These are phyloP conservation scores for Brachylomia viminalis DNA, from an alignment of 2,888 invertebrate species.

Conservation along the genomic window DNA sequence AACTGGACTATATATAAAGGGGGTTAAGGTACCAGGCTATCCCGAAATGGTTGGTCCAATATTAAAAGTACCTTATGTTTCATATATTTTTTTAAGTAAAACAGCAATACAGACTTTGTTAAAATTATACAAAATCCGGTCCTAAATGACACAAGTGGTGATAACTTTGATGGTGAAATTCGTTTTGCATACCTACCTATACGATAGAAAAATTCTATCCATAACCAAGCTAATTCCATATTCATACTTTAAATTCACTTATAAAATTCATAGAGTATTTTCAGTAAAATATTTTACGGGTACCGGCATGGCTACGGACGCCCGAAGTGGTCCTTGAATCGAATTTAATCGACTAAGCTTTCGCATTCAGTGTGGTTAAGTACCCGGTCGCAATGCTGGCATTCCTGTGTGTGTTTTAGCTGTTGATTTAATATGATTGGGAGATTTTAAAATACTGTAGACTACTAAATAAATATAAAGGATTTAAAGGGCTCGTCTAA, in stretches of 20 bases:
- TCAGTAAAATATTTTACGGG: constrained; percentile 70
- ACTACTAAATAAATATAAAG: not conserved
- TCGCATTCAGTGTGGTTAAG: constrained; percentile 69
- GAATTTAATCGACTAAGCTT: constrained; percentile 72
- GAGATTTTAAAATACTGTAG: not conserved
- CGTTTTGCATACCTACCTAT: not conserved
- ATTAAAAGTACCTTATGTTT: not conserved
- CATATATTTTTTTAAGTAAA: not conserved
- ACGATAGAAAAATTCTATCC: not conserved
- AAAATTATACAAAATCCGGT: not conserved
- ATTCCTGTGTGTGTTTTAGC: constrained; percentile 42
- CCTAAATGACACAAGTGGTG: not conserved
- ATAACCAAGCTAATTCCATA: constrained; percentile 31
- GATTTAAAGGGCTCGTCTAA: not conserved
- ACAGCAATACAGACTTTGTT: not conserved
- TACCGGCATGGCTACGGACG: constrained; percentile 66
- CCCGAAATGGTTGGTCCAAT: not conserved
- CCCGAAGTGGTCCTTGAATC: constrained; percentile 69
- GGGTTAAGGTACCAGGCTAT: not conserved
- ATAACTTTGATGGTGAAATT: not conserved
- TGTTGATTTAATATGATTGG: constrained; percentile 32
- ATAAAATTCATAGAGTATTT: constrained; percentile 57
- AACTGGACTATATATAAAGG: not conserved
- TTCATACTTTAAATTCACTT: constrained; percentile 32
- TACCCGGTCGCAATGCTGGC: constrained; percentile 58